A percentile compares a stretch with the other conserved stretches of the same genome.
phyloP scores from a whole-genome alignment of 2,797 vertebrate species.

The Sebastes hubbsi region DNA sequence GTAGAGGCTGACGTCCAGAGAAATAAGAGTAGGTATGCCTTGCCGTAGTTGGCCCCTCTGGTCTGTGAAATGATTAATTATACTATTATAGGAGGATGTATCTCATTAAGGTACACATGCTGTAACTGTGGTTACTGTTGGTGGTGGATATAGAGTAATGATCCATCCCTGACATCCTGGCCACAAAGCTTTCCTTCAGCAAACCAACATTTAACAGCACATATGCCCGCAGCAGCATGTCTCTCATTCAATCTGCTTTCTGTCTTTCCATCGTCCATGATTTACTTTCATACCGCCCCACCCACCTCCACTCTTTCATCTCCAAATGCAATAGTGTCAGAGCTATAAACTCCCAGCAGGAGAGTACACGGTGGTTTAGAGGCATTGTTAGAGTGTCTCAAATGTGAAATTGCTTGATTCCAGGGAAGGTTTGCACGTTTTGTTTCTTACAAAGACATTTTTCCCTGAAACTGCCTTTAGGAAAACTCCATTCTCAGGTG shows the following conservation, averaged over 20 bases:
- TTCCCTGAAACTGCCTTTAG: not conserved
- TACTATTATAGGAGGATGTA: constrained; percentile 19
- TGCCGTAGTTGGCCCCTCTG: constrained; percentile 3
- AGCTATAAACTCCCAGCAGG: constrained; percentile 61
- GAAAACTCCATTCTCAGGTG: not conserved
- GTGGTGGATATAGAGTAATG: constrained; percentile 14
- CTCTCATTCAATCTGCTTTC: constrained; percentile 47
- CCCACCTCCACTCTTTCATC: constrained; percentile 59
- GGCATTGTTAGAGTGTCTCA: constrained; percentile 54
- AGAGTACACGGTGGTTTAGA: constrained; percentile 55
- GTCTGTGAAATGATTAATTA: constrained; percentile 45
- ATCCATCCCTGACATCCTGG: constrained; percentile 11
- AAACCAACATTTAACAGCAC: constrained; percentile 40
- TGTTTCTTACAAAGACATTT: constrained; percentile 35
- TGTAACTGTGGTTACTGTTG: constrained; percentile 36
- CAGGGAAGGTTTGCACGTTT: constrained; percentile 29
- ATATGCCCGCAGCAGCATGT: constrained; percentile 34
- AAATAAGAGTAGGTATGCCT: not conserved
- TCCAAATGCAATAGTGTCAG: constrained; percentile 59
- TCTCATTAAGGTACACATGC: constrained; percentile 35
- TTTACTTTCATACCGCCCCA: constrained; percentile 45
- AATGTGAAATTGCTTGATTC: constrained; percentile 50
- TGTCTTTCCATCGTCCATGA: constrained; percentile 47
- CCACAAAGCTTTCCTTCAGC: constrained; percentile 37
- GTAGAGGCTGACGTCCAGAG: not conserved